Conservation (phyloP, 2,797 vertebrate genomes). For the Diglossa cyanea region DNA sequence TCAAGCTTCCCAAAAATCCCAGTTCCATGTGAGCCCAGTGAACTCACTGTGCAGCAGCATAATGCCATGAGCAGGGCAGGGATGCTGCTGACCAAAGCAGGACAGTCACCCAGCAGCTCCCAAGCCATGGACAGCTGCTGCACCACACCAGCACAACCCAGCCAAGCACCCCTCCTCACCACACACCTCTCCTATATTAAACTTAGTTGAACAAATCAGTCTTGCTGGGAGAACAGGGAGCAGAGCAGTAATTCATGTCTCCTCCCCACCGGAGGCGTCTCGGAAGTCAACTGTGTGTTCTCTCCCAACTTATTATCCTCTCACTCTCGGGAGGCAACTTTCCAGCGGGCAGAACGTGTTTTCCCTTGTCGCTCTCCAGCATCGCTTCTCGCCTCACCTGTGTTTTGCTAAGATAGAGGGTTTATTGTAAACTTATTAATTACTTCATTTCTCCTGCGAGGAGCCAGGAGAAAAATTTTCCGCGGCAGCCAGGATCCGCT, state of each 20-base stretch:
- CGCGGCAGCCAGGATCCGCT: conserved; percentile 43
- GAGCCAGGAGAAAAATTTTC: conserved; percentile 40
- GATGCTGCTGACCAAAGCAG: not conserved
- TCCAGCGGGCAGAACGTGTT: not conserved
- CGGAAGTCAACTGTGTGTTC: not conserved
- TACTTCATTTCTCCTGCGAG: conserved; percentile 69
- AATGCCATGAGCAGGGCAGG: not conserved
- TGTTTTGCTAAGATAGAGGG: conserved; percentile 70
- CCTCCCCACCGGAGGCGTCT: not conserved
- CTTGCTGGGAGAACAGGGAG: not conserved
- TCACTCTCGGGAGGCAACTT: conserved; percentile 37
- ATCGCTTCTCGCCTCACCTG: conserved; percentile 22
- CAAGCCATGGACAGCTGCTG: not conserved
- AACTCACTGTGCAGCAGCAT: fast-evolving
- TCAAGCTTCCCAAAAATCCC: not conserved
- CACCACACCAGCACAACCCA: fast-evolving
- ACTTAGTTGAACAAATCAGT: not conserved
- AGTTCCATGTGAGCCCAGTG: fast-evolving
- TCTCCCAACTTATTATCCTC: conserved; percentile 10
- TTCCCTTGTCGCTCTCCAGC: conserved; percentile 50
- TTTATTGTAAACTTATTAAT: conserved; percentile 75
- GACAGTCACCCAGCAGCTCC: not conserved
- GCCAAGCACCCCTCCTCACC: not conserved
- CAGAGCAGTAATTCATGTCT: conserved; percentile 16
- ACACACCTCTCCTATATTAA: not conserved